phyloP scores from a whole-genome alignment of 1,140 invertebrate species.

The Neotoxoptera formosana region DNA sequence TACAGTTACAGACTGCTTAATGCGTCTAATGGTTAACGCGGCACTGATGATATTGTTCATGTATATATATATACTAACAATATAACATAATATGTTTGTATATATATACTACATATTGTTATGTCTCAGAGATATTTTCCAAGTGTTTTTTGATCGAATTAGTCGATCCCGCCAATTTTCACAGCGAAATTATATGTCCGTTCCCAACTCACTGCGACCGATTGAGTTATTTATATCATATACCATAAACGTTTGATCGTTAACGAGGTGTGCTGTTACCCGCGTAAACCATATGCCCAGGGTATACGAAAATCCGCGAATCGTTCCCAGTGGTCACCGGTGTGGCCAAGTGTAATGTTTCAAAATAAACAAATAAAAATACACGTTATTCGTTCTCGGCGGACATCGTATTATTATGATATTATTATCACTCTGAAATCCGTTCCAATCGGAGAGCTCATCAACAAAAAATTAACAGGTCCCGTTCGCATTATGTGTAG shows the following conservation, averaged over 20 bases:
- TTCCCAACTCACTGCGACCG: background rate
- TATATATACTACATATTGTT: background rate
- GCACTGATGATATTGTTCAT: background rate
- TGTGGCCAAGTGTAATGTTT: background rate
- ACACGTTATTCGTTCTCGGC: too few species aligned
- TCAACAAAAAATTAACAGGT: background rate
- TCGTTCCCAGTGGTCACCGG: background rate
- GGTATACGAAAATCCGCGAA: background rate
- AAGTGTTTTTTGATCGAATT: background rate
- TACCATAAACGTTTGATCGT: background rate
- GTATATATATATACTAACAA: too few species aligned
- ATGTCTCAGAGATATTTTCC: background rate
- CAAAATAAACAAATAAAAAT: background rate
- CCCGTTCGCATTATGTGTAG: background rate
- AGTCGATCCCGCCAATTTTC: background rate
- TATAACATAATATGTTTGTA: background rate
- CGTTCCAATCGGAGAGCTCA: background rate
- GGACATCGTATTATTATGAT: too few species aligned
- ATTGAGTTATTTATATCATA: background rate
- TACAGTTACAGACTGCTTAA: background rate
- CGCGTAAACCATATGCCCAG: background rate
- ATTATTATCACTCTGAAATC: background rate
- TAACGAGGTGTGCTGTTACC: background rate
- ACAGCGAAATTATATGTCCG: background rate
- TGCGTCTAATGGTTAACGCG: background rate